Conservation (phyloP, 2,888 invertebrate genomes). For the Euzetes globulus region DNA sequence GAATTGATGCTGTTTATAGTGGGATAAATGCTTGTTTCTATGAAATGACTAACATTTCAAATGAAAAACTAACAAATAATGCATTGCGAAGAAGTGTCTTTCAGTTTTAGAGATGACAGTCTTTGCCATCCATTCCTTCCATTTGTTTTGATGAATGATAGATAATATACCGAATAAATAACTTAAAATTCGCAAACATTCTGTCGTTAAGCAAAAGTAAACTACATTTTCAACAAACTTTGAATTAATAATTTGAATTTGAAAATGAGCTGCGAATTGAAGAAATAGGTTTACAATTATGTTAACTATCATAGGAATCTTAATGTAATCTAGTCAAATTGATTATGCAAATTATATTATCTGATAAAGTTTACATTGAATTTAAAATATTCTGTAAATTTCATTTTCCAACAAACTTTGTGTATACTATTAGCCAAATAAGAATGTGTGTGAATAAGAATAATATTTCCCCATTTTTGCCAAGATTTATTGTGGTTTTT, state of each 20-base stretch:
- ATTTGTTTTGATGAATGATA: constrained; percentile 14
- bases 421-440: background rate
- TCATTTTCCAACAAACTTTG: background rate
- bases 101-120: background rate
- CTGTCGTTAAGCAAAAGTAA: background rate
- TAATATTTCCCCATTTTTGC: background rate
- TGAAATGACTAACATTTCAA: constrained; percentile 6
- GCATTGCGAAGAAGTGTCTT: constrained; percentile 9
- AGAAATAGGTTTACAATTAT: no score
- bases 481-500: background rate
- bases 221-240: background rate
- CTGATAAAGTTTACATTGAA: background rate
- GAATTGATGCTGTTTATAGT: background rate
- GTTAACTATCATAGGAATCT: background rate
- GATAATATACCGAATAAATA: constrained; percentile 8
- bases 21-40: background rate
- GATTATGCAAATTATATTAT: constrained; percentile 2
- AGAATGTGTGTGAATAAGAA: background rate
- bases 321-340: background rate
- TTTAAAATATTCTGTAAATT: background rate
- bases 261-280: background rate
- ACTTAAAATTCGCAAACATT: no score
- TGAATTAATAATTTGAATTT: constrained; percentile 1
- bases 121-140: background rate
- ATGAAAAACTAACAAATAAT: constrained; percentile 10